Base-by-base conservation (phyloP, 2,888 invertebrate species). In the Eupithecia insigniata region DNA sequence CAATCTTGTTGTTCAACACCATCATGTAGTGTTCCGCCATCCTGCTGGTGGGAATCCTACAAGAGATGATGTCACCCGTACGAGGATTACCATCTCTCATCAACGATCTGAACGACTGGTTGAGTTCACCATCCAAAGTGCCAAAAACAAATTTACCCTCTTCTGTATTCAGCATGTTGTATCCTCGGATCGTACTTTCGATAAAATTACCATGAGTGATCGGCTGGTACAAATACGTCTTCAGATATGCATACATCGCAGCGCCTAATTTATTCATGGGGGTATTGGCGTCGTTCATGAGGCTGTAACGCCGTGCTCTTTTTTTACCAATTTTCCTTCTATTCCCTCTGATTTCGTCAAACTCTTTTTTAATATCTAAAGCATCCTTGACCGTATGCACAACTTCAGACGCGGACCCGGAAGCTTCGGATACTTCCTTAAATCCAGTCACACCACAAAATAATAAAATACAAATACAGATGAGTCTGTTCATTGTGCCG, bases 111-210 rank as follows among this genome's bases (percentile, higher is more conserved):
- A 51, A 51, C 51, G 51, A 51, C 51, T 51, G 51, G 51, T 51
- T 51, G 51, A 51, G 51, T 51, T 51, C 51, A 51, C 51, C 51
- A 51, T 51, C n/a, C 51, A 51, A 51, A 22, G 51, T 22, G n/a
- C n/a, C 51, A 51, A 55, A 55, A 22, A 55, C 55, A 22, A 26
- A 26, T 26, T 55, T 55, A 26, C 55, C 55, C 8, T 4, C 22
- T 12, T 10, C 26, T 1, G 5, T 55, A 14, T 5, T 2, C 4
- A 55, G 12, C 55, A 55, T 55, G 55, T 12, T 22, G 26, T 55
- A 55, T 55, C 55, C 55, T 26, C 55, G 22, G 12, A 55, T 26
- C 1, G 55, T 55, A 26, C 4, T 55, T 26, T 55, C 55, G n/a
- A 26, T 22, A 26, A 55, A 55, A 14, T 55, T 43, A 10, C 51